Evolutionary conservation across 92 coral and sea anemone species (phyloP), one percentile per base, ranked within the genome.

Genomic region (Epizoanthus rinbou): DNA sequence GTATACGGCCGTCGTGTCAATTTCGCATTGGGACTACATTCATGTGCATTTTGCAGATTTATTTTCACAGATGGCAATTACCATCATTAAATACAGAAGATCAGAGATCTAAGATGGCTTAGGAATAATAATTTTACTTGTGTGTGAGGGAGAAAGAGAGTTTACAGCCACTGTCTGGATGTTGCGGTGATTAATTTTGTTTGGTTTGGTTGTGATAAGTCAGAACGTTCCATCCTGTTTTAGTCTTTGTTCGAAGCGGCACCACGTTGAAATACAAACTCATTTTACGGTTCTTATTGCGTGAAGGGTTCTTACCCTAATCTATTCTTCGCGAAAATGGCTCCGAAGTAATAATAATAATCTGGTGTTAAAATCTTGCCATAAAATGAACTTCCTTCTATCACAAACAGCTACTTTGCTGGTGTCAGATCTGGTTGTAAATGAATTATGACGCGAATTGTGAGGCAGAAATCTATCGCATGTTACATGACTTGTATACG

Each of bases 281-380:
- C 39, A 35, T 62, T 78, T 78, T 62, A 78, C 71, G 59, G 82
- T 47, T 78, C 59, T 62, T 43, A 22, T 60, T 56, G 19, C 57
- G 68, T 75, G 64, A 78, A 78, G 57, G 43, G 82, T 78, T 62
- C 70, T 78, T 60, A 78, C 57, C 62, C 18, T 78, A 78, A 78
- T 41, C 57, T 5, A 37, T 78, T 67, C 47, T 78, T 45, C 71
- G 31, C n/a, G 37, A 57, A 35, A 73, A 50, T 50, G 54, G 54
- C 78, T 35, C 31, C 16, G 63, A 24, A 53, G 5, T 63, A 78
- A 41, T 69, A 45, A 15, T 13, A 45, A 54, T 50, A 63, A 59
- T 53, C 43, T 60, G 33, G 50, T 64, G 21, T 59, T 33, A 33
- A 60, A 57, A 22, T 37, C 6, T 24, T 3, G 52, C 81, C 6